Evolutionary conservation across 2,113 vertebrate species (phyloP), one percentile per base, ranked within the genome.

Genomic region (Melozone crissalis): DNA sequence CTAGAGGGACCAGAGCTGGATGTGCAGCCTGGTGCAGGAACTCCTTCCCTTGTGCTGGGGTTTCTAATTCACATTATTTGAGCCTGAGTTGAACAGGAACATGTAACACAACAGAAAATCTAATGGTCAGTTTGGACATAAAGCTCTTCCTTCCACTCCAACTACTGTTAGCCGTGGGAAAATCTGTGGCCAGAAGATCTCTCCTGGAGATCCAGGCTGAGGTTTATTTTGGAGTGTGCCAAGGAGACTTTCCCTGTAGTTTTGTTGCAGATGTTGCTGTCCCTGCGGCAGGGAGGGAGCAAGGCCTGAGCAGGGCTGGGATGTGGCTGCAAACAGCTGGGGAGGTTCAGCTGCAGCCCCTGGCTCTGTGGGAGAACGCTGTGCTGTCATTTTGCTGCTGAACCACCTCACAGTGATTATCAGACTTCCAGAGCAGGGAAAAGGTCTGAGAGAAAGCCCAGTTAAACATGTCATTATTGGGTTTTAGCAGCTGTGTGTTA

Each of bases 401-500:
- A 95, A 18, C 28, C 51, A 78, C 80, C 90, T 95, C 83, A 35
- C 39, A 84, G 90, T 19, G 6, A 79, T 94, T 87, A 75, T 33
- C 84, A 83, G 65, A n/a, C 72, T 86, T 37, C 37, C 84, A 93
- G 81, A 91, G 67, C 55, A 86, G 4, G 13, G 68, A 63, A 86
- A 77, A 95, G 61, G 72, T 73, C 93, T 96, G 88, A 84, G 92
- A 68, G 89, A 90, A 94, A 81, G 88, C 17, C 68, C 41, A 16
- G 68, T 81, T 95, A 26, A 86, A 78, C n/a, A 4, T 80, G 35
- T 78, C 83, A 44, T 90, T 80, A 7, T 54, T 84, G 69, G 80
- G 46, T 63, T 89, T 65, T 3, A 93, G 76, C 94, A 96, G 95
- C 93, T 96, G 94, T 61, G 81, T 44, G 69, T 86, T 89, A 86